A percentile compares a stretch with the other conserved stretches of the same genome.
These are phyloP conservation scores for Apotomis betuletana DNA, from an alignment of 2,888 invertebrate genomes.

Conservation along the genomic window DNA sequence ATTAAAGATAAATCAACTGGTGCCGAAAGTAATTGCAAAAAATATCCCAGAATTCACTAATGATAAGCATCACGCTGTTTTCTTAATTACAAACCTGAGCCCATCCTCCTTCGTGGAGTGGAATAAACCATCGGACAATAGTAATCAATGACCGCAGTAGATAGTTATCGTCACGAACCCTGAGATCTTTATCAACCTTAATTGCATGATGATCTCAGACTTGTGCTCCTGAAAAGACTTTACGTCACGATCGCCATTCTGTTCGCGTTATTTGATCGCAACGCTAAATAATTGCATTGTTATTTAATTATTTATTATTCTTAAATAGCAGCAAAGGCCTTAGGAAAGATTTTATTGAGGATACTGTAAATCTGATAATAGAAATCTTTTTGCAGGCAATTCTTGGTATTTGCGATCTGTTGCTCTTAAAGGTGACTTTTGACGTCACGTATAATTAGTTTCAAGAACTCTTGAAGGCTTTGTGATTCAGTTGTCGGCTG, in stretches of 20 bases:
- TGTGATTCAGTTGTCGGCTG: constrained; percentile 26
- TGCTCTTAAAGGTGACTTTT: constrained; percentile 21
- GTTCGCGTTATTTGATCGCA: constrained; percentile 5
- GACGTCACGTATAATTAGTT: constrained; percentile 33
- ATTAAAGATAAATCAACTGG: neutral
- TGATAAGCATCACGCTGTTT: constrained; percentile 48
- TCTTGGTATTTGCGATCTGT: constrained; percentile 22
- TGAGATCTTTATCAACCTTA: constrained; percentile 37
- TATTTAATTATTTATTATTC: neutral
- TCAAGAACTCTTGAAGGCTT: constrained; percentile 27
- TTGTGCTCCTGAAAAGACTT: constrained; percentile 30
- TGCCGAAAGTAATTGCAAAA: constrained; percentile 1
- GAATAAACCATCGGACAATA: constrained; percentile 56
- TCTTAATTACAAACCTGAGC: constrained; percentile 54
- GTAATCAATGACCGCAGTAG: constrained; percentile 57
- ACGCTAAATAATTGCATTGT: neutral
- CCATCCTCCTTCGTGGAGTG: constrained; percentile 51
- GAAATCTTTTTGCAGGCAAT: constrained; percentile 5
- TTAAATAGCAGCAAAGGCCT: neutral
- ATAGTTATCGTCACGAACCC: constrained; percentile 60
- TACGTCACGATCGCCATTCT: constrained; percentile 10
- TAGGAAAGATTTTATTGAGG: constrained; percentile 1
- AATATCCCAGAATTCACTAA: constrained; percentile 38
- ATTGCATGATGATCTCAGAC: constrained; percentile 39
- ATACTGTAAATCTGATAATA: neutral